These are phyloP conservation scores for Antheraea yamamai DNA, from an alignment of 2,888 invertebrate genomes.

Conservation along the genomic window DNA sequence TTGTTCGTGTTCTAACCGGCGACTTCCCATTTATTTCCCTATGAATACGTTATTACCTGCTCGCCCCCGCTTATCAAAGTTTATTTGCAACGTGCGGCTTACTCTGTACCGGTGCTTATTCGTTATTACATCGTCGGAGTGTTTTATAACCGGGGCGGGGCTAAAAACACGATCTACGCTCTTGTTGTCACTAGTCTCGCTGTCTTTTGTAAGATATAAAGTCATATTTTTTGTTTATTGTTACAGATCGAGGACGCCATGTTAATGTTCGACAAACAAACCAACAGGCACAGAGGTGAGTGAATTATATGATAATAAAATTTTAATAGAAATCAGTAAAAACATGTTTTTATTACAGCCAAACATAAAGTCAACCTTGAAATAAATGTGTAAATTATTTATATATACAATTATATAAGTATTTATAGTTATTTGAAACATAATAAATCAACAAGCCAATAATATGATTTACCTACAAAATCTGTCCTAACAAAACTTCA, in stretches of 20 bases:
- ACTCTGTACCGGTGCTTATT: constrained; percentile 81
- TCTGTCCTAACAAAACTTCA: background rate
- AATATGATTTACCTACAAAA: background rate
- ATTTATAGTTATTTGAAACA: background rate
- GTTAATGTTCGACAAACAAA: constrained; percentile 99
- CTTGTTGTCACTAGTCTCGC: constrained; percentile 70
- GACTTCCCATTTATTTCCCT: constrained; percentile 83
- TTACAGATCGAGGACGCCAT: constrained; percentile 99
- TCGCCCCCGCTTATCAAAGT: constrained; percentile 82
- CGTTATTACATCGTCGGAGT: constrained; percentile 81
- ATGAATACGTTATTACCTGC: constrained; percentile 83
- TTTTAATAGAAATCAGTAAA: background rate
- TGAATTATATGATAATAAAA: constrained; percentile 39
- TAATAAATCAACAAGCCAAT: background rate
- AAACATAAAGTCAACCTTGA: background rate
- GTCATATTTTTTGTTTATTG: constrained; percentile 71
- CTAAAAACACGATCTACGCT: constrained; percentile 74
- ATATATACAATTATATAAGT: too few species aligned
- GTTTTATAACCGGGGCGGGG: constrained; percentile 80
- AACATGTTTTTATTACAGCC: background rate
- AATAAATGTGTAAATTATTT: background rate
- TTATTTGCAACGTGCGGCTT: constrained; percentile 82
- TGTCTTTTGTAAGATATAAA: constrained; percentile 63
- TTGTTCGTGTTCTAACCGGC: constrained; percentile 79
- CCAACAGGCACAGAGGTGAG: constrained; percentile 99